Percentiles rank a stretch among this genome's conserved stretches.
These are phyloP conservation scores for Yoshiicerus persimilis DNA, from an alignment of 1,140 invertebrate species.

Conservation along the genomic window DNA sequence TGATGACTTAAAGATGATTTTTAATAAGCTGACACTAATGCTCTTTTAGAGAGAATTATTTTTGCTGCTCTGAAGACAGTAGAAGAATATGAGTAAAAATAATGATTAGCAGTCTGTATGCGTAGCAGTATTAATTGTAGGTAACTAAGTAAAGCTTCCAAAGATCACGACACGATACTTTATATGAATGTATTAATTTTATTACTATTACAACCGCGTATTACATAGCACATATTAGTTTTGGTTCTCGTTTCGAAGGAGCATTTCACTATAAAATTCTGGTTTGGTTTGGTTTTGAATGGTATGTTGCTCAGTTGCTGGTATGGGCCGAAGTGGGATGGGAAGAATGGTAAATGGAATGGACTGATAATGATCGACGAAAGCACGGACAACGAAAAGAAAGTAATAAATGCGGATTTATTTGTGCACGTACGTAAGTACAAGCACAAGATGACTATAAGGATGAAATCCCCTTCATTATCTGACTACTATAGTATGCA, in stretches of 20 bases:
- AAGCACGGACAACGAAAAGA: slow-evolving; percentile 1
- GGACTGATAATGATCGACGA: slow-evolving; percentile 12
- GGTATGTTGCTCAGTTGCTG: not conserved
- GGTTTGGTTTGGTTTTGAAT: not conserved
- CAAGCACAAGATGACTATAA: not conserved
- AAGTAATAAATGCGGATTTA: slow-evolving; percentile 18
- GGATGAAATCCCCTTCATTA: not conserved
- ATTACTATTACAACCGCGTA: not conserved
- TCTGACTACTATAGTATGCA: not conserved
- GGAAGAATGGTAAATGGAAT: slow-evolving; percentile 2
- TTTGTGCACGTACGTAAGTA: slow-evolving; percentile 4
- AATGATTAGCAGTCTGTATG: not conserved
- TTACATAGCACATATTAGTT: not conserved
- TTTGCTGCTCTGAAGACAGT: not conserved
- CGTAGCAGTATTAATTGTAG: not conserved
- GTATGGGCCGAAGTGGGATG: not conserved
- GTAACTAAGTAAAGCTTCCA: not conserved
- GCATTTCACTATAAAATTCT: not conserved
- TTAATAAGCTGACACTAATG: not conserved
- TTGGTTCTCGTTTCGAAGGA: not conserved
- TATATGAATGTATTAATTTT: not conserved
- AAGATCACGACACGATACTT: not conserved
- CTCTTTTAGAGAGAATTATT: not conserved
- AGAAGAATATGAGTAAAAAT: not conserved
- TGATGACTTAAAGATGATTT: not conserved